Evolutionary conservation across 2,888 invertebrate species (phyloP), one percentile per base, ranked within the genome.

Genomic region (Hypomecis punctinalis): DNA sequence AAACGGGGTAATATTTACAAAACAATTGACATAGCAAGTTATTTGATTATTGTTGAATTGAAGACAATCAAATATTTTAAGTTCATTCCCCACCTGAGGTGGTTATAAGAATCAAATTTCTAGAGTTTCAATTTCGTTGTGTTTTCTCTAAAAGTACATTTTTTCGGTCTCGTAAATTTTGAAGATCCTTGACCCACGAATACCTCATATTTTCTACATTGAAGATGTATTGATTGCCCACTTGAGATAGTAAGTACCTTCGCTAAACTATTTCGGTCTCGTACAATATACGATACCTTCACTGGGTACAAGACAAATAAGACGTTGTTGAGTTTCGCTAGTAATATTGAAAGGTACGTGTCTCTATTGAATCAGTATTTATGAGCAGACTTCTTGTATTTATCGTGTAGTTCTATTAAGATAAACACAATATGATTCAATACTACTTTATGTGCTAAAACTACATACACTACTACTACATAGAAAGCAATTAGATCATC

Each of bases 111-210:
- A n/a, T n/a, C n/a, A n/a, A 23, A 23, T 23, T 23, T 23, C 23
- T 23, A 23, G 23, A 23, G 23, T 23, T 23, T 23, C 23, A 23
- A 23, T 23, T 23, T 1, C n/a, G 1, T 23, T 23, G 23, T 23
- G 23, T 23, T 23, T 23, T 23, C 23, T 23, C 13, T 36, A 54
- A 66, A 62, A 8, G 33, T 48, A 35, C 10, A 9, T 68, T 69
- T 65, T 64, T 66, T 69, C 70, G 70, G 73, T 68, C 70, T 61
- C 70, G 70, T 68, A 70, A 74, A 69, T 66, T 56, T 37, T 58
- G 56, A 60, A 66, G 72, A 73, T 68, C 69, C 75, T 77, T 76
- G 73, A 73, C 73, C 73, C 70, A 68, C 53, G 55, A 63, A 72
- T 69, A 71, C 73, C 73, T 68, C 67, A 72, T 63, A 65, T 72